phyloP scores from a whole-genome alignment of 2,113 vertebrate genomes.

The Anser brachyrhynchus region DNA sequence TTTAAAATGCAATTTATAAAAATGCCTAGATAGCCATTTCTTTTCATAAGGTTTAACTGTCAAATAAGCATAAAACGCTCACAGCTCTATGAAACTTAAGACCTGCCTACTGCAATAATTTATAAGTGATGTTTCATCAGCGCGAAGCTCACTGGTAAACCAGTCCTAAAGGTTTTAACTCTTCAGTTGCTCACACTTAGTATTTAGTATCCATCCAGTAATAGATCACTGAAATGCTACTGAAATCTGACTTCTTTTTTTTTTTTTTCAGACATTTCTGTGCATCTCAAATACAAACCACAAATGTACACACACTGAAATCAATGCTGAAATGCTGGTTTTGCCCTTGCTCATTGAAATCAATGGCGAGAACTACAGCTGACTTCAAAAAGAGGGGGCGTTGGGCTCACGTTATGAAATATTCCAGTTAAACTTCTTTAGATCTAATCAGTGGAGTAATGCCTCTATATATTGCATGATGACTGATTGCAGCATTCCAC shows the following conservation, averaged over 20 bases:
- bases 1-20: not conserved
- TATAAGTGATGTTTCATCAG: not conserved
- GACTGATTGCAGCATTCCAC: not conserved
- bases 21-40: not conserved
- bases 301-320: not conserved
- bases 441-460: not conserved
- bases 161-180: not conserved
- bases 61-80: not conserved
- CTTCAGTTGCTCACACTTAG: not conserved
- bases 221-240: not conserved
- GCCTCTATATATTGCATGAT: not conserved
- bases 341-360: not conserved
- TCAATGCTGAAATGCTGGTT: not conserved
- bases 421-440: slow-evolving; percentile 2
- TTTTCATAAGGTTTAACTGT: not conserved
- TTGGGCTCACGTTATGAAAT: slow-evolving; percentile 6
- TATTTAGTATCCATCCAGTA: not conserved
- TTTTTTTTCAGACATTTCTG: not conserved
- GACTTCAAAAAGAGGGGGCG: not conserved
- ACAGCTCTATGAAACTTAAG: not conserved
- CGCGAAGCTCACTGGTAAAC: not conserved
- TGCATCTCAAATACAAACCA: not conserved
- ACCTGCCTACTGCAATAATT: not conserved
- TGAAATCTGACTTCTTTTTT: not conserved
- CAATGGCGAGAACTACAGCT: not conserved